Conservation (phyloP, 2,113 vertebrate species). For the Ellobius talpinus region DNA sequence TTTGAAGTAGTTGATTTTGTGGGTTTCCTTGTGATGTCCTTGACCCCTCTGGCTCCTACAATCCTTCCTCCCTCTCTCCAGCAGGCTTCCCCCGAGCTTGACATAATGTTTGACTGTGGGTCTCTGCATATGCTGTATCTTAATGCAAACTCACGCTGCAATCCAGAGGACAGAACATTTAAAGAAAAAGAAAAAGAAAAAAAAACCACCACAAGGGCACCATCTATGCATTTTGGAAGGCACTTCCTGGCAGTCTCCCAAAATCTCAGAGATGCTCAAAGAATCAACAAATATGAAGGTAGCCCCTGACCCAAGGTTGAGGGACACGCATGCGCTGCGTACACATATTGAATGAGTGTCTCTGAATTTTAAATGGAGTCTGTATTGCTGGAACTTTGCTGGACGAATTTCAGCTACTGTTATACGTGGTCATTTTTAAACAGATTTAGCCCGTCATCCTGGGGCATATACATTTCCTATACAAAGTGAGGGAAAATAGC, state of each 20-base stretch:
- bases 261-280: background rate
- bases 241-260: background rate
- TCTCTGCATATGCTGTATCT: background rate
- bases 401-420: background rate
- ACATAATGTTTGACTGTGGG: background rate
- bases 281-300: background rate
- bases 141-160: background rate
- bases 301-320: background rate
- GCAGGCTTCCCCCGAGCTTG: background rate
- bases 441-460: background rate
- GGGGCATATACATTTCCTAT: background rate
- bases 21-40: background rate
- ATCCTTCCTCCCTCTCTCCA: background rate
- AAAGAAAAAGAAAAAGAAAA: background rate
- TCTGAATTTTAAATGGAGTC: conserved; percentile 15
- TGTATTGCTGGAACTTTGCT: background rate
- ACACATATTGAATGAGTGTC: background rate
- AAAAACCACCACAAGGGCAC: background rate
- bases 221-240: background rate
- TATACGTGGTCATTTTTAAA: conserved; percentile 25
- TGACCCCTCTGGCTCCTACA: background rate
- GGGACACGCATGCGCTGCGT: background rate
- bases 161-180: background rate
- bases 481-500: background rate
- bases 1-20: background rate